phyloP scores from a whole-genome alignment of 2,113 vertebrate species.

The Rhombomys opimus region DNA sequence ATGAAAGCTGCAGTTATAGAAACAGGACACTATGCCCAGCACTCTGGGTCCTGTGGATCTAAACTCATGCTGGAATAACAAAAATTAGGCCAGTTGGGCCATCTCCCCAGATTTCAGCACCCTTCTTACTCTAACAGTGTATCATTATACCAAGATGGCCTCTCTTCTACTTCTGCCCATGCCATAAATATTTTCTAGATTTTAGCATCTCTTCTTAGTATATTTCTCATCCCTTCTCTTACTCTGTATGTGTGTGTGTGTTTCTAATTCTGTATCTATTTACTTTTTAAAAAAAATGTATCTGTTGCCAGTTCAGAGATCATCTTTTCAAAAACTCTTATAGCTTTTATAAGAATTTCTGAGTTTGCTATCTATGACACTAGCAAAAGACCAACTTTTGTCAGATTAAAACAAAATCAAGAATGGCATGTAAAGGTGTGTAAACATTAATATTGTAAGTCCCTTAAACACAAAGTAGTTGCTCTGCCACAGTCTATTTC shows the following conservation, averaged over 20 bases:
- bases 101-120: neutral
- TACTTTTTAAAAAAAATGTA: neutral
- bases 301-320: slow-evolving; percentile 6
- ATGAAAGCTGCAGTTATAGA: neutral
- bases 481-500: slow-evolving; percentile 34
- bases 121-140: neutral
- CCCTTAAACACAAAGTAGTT: slow-evolving; percentile 47
- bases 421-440: slow-evolving; percentile 57
- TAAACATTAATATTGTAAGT: slow-evolving; percentile 17
- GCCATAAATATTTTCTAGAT: neutral
- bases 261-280: neutral
- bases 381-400: slow-evolving; percentile 41
- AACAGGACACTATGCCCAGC: too few relatives aligned
- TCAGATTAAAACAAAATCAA: slow-evolving; percentile 65
- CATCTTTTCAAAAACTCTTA: slow-evolving; percentile 61
- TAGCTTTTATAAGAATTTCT: neutral
- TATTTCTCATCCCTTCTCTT: neutral
- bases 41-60: neutral
- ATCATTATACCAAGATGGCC: slow-evolving; percentile 26
- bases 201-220: slow-evolving; percentile 33
- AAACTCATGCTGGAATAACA: neutral
- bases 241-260: neutral
- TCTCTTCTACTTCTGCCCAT: neutral
- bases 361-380: slow-evolving; percentile 31
- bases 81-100: neutral